Percentiles rank a stretch among this genome's conserved stretches.
Evolutionary conservation across 2,888 invertebrate species (phyloP).

Genomic region (Apodemia duryi): DNA sequence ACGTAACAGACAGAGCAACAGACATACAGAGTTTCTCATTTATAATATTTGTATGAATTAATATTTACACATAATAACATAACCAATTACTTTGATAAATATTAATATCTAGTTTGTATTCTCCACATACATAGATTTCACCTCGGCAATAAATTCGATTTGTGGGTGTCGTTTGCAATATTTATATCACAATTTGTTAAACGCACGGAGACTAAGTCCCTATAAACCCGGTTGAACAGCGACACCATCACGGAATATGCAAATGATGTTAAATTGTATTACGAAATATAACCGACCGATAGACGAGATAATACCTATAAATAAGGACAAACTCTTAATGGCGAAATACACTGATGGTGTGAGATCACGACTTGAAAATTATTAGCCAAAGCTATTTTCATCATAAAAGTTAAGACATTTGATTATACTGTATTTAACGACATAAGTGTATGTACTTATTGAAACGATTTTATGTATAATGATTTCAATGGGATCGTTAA

Average conservation of each 20-base stretch:
- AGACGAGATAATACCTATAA: constrained; percentile 69
- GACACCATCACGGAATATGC: constrained; percentile 64
- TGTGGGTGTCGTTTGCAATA: constrained; percentile 21
- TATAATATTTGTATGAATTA: too few species aligned
- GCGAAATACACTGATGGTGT: constrained; percentile 65
- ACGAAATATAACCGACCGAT: constrained; percentile 61
- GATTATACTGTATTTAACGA: constrained; percentile 26
- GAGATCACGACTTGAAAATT: constrained; percentile 70
- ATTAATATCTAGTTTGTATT: background rate
- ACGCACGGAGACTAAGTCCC: constrained; percentile 17
- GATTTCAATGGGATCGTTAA: background rate
- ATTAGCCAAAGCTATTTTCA: constrained; percentile 51
- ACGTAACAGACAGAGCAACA: too few species aligned
- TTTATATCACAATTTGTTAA: constrained; percentile 26
- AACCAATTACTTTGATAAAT: too few species aligned
- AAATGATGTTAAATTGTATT: constrained; percentile 67
- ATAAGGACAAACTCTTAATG: constrained; percentile 71
- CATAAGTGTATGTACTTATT: constrained; percentile 27
- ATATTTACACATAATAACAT: too few species aligned
- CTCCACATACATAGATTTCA: constrained; percentile 14
- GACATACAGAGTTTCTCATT: too few species aligned
- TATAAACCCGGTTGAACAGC: constrained; percentile 34
- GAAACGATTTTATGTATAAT: constrained; percentile 29
- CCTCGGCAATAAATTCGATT: constrained; percentile 20
- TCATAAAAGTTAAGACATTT: constrained; percentile 45